Percentiles rank a stretch among this genome's conserved stretches.
Conservation (phyloP, 2,888 invertebrate species). For the Thymelicus sylvestris region DNA sequence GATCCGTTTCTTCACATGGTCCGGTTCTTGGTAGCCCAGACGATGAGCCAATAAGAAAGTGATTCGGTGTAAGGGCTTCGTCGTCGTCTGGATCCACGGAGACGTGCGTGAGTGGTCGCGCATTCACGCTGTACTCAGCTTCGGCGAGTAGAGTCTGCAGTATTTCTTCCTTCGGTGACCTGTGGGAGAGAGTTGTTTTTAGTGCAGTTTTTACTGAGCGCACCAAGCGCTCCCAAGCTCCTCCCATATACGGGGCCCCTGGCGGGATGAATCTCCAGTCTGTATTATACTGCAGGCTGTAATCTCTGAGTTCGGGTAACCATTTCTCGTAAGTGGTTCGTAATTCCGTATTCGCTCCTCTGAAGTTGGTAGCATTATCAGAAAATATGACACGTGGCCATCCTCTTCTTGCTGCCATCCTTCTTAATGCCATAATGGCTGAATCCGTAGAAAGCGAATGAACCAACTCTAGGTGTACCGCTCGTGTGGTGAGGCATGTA, state of each 20-base stretch:
- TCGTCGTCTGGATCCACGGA: conserved; percentile 42
- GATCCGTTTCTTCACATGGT: background rate
- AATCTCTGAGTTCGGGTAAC: background rate
- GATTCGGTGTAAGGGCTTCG: conserved; percentile 47
- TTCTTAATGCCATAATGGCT: conserved; percentile 43
- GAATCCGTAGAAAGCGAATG: conserved; percentile 39
- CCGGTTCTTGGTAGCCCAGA: background rate
- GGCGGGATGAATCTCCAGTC: conserved; percentile 31
- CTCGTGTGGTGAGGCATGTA: conserved; percentile 35
- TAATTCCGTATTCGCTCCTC: conserved; percentile 42
- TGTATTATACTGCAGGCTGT: background rate
- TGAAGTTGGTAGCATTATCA: conserved; percentile 45
- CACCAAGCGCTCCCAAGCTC: conserved; percentile 44
- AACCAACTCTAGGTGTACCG: conserved; percentile 32
- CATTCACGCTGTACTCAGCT: conserved; percentile 37
- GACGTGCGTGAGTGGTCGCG: conserved; percentile 47
- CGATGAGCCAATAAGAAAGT: conserved; percentile 39
- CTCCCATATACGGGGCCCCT: conserved; percentile 39
- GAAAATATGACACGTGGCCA: conserved; percentile 39
- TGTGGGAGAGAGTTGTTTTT: background rate
- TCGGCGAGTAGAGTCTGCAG: conserved; percentile 38
- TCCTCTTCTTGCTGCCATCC: conserved; percentile 45
- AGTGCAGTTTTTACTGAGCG: conserved; percentile 41
- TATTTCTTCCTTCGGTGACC: conserved; percentile 34
- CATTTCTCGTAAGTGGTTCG: background rate